Evolutionary conservation across 2,888 invertebrate genomes (phyloP).

Genomic region (Drosophila atroscutellata): DNA sequence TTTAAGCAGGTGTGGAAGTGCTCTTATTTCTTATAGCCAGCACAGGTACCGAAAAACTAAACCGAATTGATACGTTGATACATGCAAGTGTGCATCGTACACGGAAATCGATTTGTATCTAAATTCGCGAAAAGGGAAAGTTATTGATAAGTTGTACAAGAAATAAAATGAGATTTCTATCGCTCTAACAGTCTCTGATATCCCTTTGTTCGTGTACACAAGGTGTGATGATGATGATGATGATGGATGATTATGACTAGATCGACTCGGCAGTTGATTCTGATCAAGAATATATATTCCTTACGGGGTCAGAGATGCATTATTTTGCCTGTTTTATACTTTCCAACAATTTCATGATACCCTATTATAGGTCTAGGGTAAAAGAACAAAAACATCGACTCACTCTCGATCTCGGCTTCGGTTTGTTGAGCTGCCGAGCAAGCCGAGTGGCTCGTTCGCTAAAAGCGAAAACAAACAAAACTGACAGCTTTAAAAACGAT

Average conservation of each 20-base stretch:
- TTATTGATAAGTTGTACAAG: not conserved
- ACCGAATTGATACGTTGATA: not conserved
- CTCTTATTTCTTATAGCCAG: not conserved
- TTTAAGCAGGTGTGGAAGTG: not conserved
- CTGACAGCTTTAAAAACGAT: constrained; percentile 31
- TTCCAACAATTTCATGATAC: not conserved
- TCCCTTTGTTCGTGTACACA: not conserved
- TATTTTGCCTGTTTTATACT: not conserved
- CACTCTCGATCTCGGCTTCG: constrained; percentile 6
- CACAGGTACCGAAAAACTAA: not conserved
- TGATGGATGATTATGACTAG: not conserved
- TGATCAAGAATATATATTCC: not conserved
- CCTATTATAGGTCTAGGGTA: not conserved
- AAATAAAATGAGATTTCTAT: not conserved
- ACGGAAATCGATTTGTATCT: not conserved
- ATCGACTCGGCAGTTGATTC: no score
- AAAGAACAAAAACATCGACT: not conserved
- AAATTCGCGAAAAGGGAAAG: not conserved
- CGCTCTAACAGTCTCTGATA: not conserved
- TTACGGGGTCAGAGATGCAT: not conserved
- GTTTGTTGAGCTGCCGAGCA: constrained; percentile 11
- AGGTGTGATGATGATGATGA: not conserved
- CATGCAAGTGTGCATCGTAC: not conserved
- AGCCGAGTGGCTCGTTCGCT: constrained; percentile 35
- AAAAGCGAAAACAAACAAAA: constrained; percentile 34